Evolutionary conservation across 2,113 vertebrate species (phyloP).

Genomic region (Salminus brasiliensis): DNA sequence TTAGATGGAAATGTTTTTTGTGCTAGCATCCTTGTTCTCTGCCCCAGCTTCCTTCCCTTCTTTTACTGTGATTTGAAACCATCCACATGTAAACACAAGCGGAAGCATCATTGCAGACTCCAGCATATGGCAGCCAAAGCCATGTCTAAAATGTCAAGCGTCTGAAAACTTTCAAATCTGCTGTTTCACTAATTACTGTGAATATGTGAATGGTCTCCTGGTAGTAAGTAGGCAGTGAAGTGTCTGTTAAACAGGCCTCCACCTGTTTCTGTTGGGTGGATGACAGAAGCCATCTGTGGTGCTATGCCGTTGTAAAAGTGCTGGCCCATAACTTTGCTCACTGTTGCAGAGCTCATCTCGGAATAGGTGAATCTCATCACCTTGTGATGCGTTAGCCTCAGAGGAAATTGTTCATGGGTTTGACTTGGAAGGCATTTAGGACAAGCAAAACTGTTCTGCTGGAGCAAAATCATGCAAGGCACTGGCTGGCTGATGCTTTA

Average conservation of each 20-base stretch:
- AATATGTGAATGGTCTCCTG: background rate
- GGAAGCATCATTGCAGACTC: background rate
- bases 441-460: too few relatives aligned
- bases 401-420: background rate
- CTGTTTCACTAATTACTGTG: conserved; percentile 4
- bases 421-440: too few relatives aligned
- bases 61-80: background rate
- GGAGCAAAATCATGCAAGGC: too few relatives aligned
- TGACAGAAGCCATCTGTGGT: conserved; percentile 27
- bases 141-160: background rate
- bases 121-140: background rate
- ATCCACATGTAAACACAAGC: background rate
- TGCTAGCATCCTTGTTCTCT: background rate
- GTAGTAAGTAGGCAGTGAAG: background rate
- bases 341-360: background rate
- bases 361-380: background rate
- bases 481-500: too few relatives aligned
- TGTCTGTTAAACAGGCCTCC: conserved; percentile 25
- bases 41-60: background rate
- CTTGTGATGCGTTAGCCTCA: background rate
- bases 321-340: background rate
- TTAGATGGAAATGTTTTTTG: background rate
- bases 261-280: conserved; percentile 25
- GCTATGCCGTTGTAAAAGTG: background rate
- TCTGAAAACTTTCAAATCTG: background rate